Evolutionary conservation across 2,888 invertebrate genomes (phyloP), one percentile per base, ranked within the genome.

Genomic region (Cephonodes hylas): DNA sequence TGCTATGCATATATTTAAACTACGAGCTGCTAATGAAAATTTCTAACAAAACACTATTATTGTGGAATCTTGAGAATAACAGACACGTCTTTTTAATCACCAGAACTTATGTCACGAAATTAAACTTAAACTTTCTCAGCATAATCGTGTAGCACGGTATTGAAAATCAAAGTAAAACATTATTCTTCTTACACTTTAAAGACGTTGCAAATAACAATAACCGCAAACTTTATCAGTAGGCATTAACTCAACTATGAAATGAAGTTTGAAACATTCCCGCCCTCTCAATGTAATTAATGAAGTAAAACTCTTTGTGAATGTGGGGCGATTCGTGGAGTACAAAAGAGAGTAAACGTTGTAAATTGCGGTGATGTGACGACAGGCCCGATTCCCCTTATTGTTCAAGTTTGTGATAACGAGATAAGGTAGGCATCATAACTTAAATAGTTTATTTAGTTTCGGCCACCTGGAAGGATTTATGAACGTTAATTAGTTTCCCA

Each of bases 361-460:
- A 71, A 69, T 63, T 67, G 61, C 56, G 59, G 44, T 62, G 59
- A 61, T 64, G 45, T 64, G 63, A 64, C 63, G 69, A 67, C 61
- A 63, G 63, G 60, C 61, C 58, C 61, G 63, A 68, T 71, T 61
- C 48, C 63, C 66, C 67, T 69, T 68, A 72, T 67, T 64, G 63
- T 63, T 68, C 45, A 71, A 74, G 65, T 73, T 75, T 68, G 64
- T 64, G 59, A 67, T 68, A 70, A 64, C 66, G 58, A 58, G 58
- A 61, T 38, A 45, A 65, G 71, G 59, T 66, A 68, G 61, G 56
- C 56, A 65, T 62, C 56, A 15, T 60, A 62, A 70, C 63, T 63
- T 62, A 48, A 65, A 70, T 63, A 61, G 66, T 68, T 66, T 62
- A 62, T 58, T 57, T 38, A 61, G 61, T 62, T 70, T 27, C 62